These are phyloP conservation scores for Euura lappo DNA, from an alignment of 1,140 invertebrate genomes.

Conservation along the genomic window DNA sequence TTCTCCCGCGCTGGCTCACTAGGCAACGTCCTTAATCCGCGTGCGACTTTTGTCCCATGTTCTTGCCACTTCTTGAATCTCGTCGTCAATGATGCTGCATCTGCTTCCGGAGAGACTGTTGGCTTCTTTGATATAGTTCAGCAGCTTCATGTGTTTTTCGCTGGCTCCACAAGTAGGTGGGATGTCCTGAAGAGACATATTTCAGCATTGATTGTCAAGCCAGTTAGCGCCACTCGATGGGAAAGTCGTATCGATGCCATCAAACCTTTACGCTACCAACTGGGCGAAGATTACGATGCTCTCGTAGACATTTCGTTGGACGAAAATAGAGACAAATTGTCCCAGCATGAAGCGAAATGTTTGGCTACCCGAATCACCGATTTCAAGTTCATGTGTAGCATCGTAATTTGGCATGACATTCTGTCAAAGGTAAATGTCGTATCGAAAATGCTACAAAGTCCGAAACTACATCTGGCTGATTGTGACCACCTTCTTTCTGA, in stretches of 20 bases:
- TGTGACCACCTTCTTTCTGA: too few relatives aligned
- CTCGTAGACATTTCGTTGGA: slow-evolving; percentile 21
- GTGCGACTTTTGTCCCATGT: slow-evolving; percentile 24
- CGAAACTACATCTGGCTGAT: too few relatives aligned
- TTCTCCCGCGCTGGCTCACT: too few relatives aligned
- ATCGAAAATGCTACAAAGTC: too few relatives aligned
- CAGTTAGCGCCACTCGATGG: slow-evolving; percentile 26
- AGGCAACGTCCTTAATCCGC: too few relatives aligned
- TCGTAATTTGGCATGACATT: too few relatives aligned
- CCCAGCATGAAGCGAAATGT: too few relatives aligned
- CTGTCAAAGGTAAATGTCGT: too few relatives aligned
- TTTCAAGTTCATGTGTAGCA: too few relatives aligned
- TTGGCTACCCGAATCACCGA: too few relatives aligned
- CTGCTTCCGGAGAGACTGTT: slow-evolving; percentile 11
- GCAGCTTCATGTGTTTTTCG: slow-evolving; percentile 15
- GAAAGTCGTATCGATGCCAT: slow-evolving; percentile 23
- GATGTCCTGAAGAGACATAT: slow-evolving; percentile 15
- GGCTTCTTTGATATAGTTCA: slow-evolving; percentile 21
- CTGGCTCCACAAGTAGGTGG: slow-evolving; percentile 14
- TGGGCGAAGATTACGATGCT: slow-evolving; percentile 25
- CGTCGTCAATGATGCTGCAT: slow-evolving; percentile 19
- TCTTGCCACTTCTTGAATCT: slow-evolving; percentile 16
- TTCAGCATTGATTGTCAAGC: slow-evolving; percentile 22
- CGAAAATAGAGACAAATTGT: not conserved
- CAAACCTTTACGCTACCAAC: slow-evolving; percentile 24